phyloP scores from a whole-genome alignment of 2,888 invertebrate genomes.

The Cosmorhoe ocellata region DNA sequence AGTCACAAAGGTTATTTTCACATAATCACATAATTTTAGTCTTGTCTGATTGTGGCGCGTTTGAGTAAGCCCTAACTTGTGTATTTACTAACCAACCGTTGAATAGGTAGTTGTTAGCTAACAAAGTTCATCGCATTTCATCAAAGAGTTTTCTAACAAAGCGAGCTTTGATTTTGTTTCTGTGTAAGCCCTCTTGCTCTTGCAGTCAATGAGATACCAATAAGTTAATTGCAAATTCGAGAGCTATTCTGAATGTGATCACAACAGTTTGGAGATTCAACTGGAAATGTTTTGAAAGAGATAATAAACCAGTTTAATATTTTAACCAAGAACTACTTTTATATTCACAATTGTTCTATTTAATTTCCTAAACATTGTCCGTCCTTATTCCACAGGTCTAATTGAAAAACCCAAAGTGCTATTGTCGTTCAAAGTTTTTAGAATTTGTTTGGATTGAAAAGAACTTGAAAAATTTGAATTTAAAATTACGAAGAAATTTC shows the following conservation, averaged over 20 bases:
- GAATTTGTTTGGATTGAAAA: constrained; percentile 21
- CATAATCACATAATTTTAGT: neutral
- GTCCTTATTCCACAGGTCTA: constrained; percentile 32
- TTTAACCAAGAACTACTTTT: constrained; percentile 6
- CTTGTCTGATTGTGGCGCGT: neutral
- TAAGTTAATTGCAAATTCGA: constrained; percentile 18
- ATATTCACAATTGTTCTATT: constrained; percentile 8
- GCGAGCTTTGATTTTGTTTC: constrained; percentile 18
- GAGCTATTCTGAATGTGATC: constrained; percentile 10
- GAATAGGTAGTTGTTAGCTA: constrained; percentile 8
- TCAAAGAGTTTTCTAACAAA: constrained; percentile 22
- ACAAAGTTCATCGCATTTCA: constrained; percentile 23
- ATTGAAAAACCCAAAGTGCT: constrained; percentile 35
- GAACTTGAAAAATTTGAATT: constrained; percentile 29
- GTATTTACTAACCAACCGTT: neutral
- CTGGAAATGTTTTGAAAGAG: constrained; percentile 1
- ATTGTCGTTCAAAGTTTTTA: constrained; percentile 29
- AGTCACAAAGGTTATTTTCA: constrained; percentile 2
- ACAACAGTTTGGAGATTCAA: constrained; percentile 2
- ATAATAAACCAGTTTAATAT: constrained; percentile 7
- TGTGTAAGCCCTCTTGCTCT: constrained; percentile 10
- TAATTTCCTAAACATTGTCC: constrained; percentile 19
- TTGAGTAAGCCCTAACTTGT: constrained; percentile 4
- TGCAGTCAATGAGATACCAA: constrained; percentile 19
- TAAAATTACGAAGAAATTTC: constrained; percentile 23